These are phyloP conservation scores for Pteromalus puparum DNA, from an alignment of 1,140 invertebrate genomes.

Conservation along the genomic window DNA sequence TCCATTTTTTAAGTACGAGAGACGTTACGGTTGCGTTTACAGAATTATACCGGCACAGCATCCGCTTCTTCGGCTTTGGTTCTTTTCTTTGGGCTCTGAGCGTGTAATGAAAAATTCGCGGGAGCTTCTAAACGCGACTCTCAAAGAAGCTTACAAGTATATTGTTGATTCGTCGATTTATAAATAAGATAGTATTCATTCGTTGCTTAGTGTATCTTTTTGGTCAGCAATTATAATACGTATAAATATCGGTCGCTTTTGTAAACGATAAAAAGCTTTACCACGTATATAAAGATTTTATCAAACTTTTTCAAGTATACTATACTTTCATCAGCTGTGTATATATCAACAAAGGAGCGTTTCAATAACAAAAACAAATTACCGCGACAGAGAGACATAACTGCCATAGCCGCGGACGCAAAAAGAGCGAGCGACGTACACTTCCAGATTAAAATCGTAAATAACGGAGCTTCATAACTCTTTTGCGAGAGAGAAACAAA, in stretches of 20 bases:
- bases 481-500: neutral
- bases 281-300: neutral
- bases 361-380: neutral
- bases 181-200: no score
- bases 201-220: no score
- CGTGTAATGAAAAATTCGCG: no score
- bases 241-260: no score
- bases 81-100: neutral
- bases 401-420: neutral
- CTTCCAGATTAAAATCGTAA: conserved; percentile 1
- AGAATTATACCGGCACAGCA: neutral
- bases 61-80: neutral
- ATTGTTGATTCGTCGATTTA: no score
- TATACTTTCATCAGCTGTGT: neutral
- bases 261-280: no score
- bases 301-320: neutral
- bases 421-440: neutral
- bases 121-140: no score
- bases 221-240: no score
- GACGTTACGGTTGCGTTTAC: conserved; percentile 22
- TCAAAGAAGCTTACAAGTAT: no score
- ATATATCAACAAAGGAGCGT: neutral
- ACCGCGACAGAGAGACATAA: neutral
- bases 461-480: neutral
- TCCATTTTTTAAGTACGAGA: conserved; percentile 37